phyloP scores from a whole-genome alignment of 2,113 vertebrate species.

The Bombycilla garrulus region DNA sequence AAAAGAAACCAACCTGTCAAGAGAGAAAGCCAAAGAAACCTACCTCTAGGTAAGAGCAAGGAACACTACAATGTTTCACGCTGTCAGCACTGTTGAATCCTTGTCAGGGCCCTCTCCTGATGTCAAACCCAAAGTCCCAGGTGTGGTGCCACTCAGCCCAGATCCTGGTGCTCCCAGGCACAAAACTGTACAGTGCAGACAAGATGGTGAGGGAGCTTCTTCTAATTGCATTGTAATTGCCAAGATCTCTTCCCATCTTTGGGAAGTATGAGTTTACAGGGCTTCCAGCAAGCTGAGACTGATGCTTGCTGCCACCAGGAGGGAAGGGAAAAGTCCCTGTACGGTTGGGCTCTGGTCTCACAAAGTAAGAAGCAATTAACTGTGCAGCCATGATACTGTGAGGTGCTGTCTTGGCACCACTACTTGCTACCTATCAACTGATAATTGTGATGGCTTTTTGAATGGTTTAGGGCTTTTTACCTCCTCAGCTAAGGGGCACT shows the following conservation, averaged over 20 bases:
- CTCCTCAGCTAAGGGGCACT: neutral
- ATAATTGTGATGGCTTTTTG: neutral
- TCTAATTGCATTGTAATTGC: neutral
- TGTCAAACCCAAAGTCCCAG: neutral
- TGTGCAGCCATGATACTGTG: neutral
- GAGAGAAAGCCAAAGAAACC: neutral
- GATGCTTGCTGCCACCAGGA: neutral
- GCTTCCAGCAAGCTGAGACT: neutral
- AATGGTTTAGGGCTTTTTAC: neutral
- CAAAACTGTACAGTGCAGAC: rapidly evolving
- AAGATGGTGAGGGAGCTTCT: neutral
- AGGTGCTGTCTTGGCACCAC: neutral
- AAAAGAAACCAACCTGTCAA: neutral
- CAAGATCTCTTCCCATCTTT: neutral
- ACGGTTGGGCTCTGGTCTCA: neutral
- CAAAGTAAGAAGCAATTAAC: neutral
- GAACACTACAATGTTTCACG: neutral
- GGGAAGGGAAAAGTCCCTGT: neutral
- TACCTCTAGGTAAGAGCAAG: neutral
- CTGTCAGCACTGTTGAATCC: neutral
- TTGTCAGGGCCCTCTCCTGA: neutral
- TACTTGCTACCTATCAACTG: neutral
- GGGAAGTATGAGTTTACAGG: neutral
- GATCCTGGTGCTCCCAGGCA: neutral
- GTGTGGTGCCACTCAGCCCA: neutral